Evolutionary conservation across 1,140 invertebrate genomes (phyloP).

Genomic region (Nomia melanderi): DNA sequence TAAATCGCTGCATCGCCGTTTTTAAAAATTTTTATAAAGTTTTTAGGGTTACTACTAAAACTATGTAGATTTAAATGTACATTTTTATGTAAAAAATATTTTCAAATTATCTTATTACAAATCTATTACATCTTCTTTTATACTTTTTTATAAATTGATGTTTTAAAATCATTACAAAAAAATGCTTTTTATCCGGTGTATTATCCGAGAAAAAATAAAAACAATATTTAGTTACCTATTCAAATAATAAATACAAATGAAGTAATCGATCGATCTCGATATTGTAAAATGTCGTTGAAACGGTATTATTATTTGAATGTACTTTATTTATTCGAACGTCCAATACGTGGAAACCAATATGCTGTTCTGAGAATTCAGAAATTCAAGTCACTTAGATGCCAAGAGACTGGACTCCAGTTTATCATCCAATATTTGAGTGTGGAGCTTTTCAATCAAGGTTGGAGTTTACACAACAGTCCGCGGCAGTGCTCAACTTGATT

Average conservation of each 20-base stretch:
- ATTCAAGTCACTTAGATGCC: constrained; percentile 59
- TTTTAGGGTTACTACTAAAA: too few relatives aligned
- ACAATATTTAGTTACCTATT: too few relatives aligned
- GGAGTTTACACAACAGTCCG: constrained; percentile 79
- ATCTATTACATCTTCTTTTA: too few relatives aligned
- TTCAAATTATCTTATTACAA: too few relatives aligned
- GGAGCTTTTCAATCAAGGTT: constrained; percentile 78
- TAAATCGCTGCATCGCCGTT: too few relatives aligned
- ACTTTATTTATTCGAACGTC: background rate
- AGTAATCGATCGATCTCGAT: background rate
- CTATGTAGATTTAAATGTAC: too few relatives aligned
- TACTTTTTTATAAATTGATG: too few relatives aligned
- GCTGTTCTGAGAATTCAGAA: constrained; percentile 44
- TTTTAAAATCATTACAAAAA: too few relatives aligned
- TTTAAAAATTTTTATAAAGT: too few relatives aligned
- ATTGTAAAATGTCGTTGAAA: background rate
- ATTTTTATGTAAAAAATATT: too few relatives aligned
- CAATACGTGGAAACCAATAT: constrained; percentile 12
- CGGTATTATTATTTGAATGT: background rate
- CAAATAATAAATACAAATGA: background rate
- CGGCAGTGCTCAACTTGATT: constrained; percentile 73
- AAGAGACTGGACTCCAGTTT: constrained; percentile 71
- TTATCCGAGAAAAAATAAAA: too few relatives aligned
- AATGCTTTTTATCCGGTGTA: too few relatives aligned
- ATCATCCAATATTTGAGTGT: constrained; percentile 80